Conservation (phyloP, 2,888 invertebrate genomes). For the Argyresthia albistria region DNA sequence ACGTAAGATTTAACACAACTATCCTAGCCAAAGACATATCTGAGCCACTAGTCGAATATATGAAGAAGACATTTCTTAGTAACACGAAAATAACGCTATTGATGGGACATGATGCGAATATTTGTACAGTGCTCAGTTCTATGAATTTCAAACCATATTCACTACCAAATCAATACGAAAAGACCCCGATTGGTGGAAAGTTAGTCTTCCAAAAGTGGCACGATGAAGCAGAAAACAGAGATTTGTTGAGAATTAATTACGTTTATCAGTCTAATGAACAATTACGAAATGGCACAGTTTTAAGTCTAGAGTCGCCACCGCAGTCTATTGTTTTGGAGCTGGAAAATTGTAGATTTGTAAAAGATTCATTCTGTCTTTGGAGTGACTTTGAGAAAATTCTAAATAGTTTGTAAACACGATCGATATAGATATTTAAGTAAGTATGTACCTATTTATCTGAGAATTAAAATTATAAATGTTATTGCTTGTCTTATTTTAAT, state of each 20-base stretch:
- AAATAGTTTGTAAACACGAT: conserved; percentile 15
- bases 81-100: conserved; percentile 33
- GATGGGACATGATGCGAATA: conserved; percentile 58
- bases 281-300: conserved; percentile 29
- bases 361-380: conserved; percentile 45
- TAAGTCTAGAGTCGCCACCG: conserved; percentile 38
- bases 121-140: conserved; percentile 39
- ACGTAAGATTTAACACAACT: conserved; percentile 43
- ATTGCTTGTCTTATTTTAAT: no score
- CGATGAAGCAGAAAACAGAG: conserved; percentile 18
- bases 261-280: conserved; percentile 43
- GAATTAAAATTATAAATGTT: neutral
- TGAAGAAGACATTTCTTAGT: conserved; percentile 30
- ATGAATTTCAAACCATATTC: conserved; percentile 33
- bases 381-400: conserved; percentile 30
- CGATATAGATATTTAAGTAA: conserved; percentile 11
- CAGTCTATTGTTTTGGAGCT: conserved; percentile 31
- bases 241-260: conserved; percentile 41
- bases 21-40: conserved; percentile 46
- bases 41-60: conserved; percentile 33
- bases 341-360: conserved; percentile 28
- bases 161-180: conserved; percentile 35
- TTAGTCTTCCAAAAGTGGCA: conserved; percentile 53
- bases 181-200: conserved; percentile 46
- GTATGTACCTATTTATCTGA: no score